Base-by-base conservation (phyloP, 2,888 invertebrate genomes). In the Lepidonotus clava region DNA sequence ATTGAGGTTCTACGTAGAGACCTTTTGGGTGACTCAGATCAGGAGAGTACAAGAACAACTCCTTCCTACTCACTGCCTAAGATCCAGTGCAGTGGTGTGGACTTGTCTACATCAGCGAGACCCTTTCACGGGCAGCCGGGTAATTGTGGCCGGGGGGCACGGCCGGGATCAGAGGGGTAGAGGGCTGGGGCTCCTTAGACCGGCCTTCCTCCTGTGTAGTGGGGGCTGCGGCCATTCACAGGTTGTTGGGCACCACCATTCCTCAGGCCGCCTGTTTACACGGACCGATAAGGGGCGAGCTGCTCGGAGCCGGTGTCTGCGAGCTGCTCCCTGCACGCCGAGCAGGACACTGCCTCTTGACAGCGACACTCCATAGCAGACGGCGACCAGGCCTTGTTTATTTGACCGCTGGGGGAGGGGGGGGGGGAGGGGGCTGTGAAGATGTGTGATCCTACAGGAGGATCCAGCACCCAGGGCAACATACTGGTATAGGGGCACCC, bases 351-450 rank as follows among this genome's bases (percentile, higher is more conserved):
- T 4, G 61, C 28, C 24, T 32, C 61, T n/a, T 24, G 24, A 11
- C 61, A 32, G 61, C 61, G 61, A 61, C 61, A 61, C 61, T 61
- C 28, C 28, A n/a, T n/a, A n/a, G n/a, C n/a, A 61, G 61, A 61
- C 61, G 21, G 18, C 76, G 34, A 34, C 38, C 40, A 24, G 76
- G 76, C 21, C n/a, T n/a, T 76, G 76, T 76, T 76, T 76, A 40
- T 76, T 76, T 76, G 38, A 38, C 76, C 76, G 38, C 76, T 76
- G 38, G 76, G 38, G 76, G 76, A 76, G 76, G 28, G 21, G 38
- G 14, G 21, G 51, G 51, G 21, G 11, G 14, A 11, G 21, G 11
- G 51, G 76, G 76, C 36, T n/a, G 76, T 76, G 76, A 40, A 76
- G 38, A 34, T 14, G 6, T 6, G n/a, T n/a, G 61, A 61, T 61